A percentile compares a stretch with the other conserved stretches of the same genome.
These are phyloP conservation scores for Margarornis squamiger DNA, from an alignment of 2,797 vertebrate species.

Conservation along the genomic window DNA sequence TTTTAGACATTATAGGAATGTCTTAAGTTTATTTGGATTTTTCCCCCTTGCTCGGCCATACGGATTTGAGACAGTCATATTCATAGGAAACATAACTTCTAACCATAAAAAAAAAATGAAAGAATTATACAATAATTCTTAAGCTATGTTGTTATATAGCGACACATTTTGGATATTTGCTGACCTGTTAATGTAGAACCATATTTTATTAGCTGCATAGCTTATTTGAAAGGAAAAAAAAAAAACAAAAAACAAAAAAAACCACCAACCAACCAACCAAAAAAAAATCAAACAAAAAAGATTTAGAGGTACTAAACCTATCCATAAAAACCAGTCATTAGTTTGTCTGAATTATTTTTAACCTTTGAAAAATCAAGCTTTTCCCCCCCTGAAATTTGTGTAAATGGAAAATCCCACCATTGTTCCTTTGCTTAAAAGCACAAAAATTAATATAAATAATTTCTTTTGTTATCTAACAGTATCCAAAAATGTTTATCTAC, in stretches of 20 bases:
- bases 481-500: neutral
- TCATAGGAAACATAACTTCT: neutral
- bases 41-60: neutral
- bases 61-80: neutral
- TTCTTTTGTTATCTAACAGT: neutral
- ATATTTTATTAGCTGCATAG: neutral
- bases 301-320: neutral
- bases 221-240: neutral
- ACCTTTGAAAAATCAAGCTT: neutral
- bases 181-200: neutral
- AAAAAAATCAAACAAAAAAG: neutral
- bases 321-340: neutral
- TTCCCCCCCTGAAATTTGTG: neutral
- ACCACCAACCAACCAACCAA: too few relatives aligned
- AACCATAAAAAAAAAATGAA: neutral
- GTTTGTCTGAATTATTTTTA: neutral
- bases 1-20: neutral
- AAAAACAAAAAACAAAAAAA: neutral
- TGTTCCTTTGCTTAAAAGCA: neutral
- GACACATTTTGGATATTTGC: neutral
- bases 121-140: neutral
- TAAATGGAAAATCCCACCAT: neutral
- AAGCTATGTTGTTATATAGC: neutral
- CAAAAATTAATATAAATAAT: neutral
- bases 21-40: neutral